A percentile compares a stretch with the other conserved stretches of the same genome.
These are phyloP conservation scores for Sternarchorhynchus goeldii DNA, from an alignment of 2,797 vertebrate species.

Conservation along the genomic window DNA sequence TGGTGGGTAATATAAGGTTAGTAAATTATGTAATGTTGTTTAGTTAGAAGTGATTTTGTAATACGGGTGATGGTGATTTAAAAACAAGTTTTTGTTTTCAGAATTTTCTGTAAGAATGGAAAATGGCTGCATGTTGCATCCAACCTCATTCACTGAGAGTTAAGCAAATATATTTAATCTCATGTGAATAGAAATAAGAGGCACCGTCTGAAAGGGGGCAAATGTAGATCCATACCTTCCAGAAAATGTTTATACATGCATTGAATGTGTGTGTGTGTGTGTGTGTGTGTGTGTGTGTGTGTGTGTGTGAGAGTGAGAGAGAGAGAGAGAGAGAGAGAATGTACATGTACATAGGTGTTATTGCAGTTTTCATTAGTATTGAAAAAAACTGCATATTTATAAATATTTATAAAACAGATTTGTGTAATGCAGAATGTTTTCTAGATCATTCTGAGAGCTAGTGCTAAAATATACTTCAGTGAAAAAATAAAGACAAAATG, in stretches of 20 bases:
- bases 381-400: too few relatives aligned
- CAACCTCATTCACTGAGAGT: slow-evolving; percentile 2
- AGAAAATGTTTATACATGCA: too few relatives aligned
- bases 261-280: neutral
- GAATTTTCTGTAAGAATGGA: slow-evolving; percentile 3
- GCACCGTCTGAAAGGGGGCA: neutral
- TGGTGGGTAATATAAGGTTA: neutral
- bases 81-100: neutral
- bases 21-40: neutral
- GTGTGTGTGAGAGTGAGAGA: too few relatives aligned
- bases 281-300: slow-evolving; percentile 10
- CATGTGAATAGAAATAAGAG: slow-evolving; percentile 11
- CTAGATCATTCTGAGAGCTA: neutral
- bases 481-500: neutral
- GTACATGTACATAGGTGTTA: neutral
- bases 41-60: neutral
- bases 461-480: neutral
- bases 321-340: too few relatives aligned
- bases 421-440: neutral
- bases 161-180: slow-evolving; percentile 11
- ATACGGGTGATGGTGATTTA: too few relatives aligned
- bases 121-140: slow-evolving; percentile 14
- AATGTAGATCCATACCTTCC: too few relatives aligned
- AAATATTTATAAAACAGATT: neutral
- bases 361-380: too few relatives aligned